phyloP scores from a whole-genome alignment of 2,888 invertebrate species.

The Tubulanus polymorphus region DNA sequence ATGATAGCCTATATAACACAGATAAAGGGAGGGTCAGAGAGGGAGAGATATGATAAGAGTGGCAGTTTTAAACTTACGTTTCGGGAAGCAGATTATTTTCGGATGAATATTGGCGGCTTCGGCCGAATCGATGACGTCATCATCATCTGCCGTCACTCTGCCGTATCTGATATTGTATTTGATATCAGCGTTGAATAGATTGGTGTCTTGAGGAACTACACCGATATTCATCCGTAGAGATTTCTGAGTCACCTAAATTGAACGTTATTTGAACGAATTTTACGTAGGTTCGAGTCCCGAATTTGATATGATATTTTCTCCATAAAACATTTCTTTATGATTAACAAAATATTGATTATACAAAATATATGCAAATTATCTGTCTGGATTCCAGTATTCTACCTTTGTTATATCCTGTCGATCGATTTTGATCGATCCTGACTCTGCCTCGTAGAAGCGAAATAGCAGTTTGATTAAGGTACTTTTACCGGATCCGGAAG shows the following conservation, averaged over 20 bases:
- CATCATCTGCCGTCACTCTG: constrained; percentile 70
- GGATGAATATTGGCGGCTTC: constrained; percentile 92
- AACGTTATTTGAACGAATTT: too few species aligned
- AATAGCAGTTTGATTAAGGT: constrained; percentile 57
- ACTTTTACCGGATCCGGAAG: constrained; percentile 56
- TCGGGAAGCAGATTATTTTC: constrained; percentile 84
- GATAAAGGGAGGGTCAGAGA: too few species aligned
- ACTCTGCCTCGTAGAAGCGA: constrained; percentile 55
- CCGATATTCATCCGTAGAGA: constrained; percentile 56
- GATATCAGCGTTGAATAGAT: constrained; percentile 88
- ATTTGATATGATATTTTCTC: too few species aligned
- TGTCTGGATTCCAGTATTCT: too few species aligned
- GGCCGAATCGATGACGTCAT: constrained; percentile 84
- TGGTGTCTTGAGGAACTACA: constrained; percentile 72
- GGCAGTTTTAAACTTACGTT: too few species aligned
- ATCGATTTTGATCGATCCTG: constrained; percentile 52
- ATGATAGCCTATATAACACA: too few species aligned
- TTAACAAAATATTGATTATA: too few species aligned
- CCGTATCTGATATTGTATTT: constrained; percentile 95
- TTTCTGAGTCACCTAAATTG: constrained; percentile 47
- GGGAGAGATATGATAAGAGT: too few species aligned
- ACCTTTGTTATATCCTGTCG: constrained; percentile 51
- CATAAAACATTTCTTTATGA: too few species aligned
- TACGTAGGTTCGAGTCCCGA: too few species aligned
- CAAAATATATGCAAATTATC: too few species aligned